Evolutionary conservation across 92 coral and sea anemone genomes (phyloP).

Genomic region (Scolanthus callimorphus): DNA sequence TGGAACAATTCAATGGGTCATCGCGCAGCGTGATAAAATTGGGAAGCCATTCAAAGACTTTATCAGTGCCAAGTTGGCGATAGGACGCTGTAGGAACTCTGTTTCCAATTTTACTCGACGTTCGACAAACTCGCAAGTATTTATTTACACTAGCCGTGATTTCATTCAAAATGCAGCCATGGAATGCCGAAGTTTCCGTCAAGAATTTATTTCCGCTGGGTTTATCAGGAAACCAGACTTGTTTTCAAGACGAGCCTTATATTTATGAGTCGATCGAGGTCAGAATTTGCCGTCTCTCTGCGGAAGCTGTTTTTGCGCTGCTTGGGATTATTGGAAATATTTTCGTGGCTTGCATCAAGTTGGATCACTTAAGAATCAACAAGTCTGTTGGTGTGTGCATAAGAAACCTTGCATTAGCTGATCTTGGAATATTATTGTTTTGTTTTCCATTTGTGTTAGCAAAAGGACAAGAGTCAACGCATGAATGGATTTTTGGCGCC

Average conservation of each 20-base stretch:
- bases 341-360: slow-evolving; percentile 1
- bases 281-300: slow-evolving; percentile 9
- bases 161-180: slow-evolving; percentile 26
- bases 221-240: slow-evolving; percentile 1
- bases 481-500: slow-evolving; percentile 13
- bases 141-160: not conserved
- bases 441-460: slow-evolving; percentile 33
- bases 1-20: too few species aligned
- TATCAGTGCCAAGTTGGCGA: too few species aligned
- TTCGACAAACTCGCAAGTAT: too few species aligned
- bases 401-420: slow-evolving; percentile 28
- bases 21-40: too few species aligned
- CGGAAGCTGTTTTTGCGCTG: slow-evolving; percentile 16
- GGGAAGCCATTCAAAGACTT: too few species aligned
- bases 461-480: slow-evolving; percentile 27
- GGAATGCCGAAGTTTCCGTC: slow-evolving; percentile 35
- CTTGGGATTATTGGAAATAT: slow-evolving; percentile 17
- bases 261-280: slow-evolving; percentile 30
- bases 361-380: slow-evolving; percentile 17
- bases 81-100: too few species aligned
- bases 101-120: too few species aligned
- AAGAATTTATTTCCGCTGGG: slow-evolving; percentile 1
- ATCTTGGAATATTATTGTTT: slow-evolving; percentile 19
- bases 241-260: slow-evolving; percentile 4
- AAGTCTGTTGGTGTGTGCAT: not conserved